Evolutionary conservation across 1,140 invertebrate species (phyloP), one percentile per base, ranked within the genome.

Genomic region (Cydia pomonella): DNA sequence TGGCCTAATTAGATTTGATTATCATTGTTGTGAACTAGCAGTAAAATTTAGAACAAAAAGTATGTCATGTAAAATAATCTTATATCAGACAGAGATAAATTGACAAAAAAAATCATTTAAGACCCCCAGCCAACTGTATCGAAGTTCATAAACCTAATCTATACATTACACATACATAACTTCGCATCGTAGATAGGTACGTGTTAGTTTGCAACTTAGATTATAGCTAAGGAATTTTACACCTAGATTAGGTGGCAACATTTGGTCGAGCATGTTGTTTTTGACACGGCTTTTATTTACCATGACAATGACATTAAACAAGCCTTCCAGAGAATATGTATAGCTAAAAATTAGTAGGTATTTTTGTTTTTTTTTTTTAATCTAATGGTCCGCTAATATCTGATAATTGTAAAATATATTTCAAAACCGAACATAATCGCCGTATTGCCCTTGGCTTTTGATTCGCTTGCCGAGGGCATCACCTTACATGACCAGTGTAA

Each of bases 121-220:
- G 41, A 44, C 41, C 12, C 12, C 41, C 41, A 41, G n/a, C 0
- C 47, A n/a, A 50, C 47, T n/a, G n/a, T n/a, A 18, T 50, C 47
- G n/a, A 50, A 50, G 47, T 44, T 41, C 12, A 41, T 41, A 41
- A 41, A 41, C 16, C 16, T 50, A 18, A 50, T n/a, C 47, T 50
- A 18, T 50, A 44, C 41, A 16, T 44, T 44, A 44, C 41, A 44
- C 10, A 44, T 44, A 44, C 41, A 44, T 44, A 13, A 73, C 27
- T 59, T 59, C 23, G 47, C 62, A 59, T 62, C n/a, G 33, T 59
- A 73, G 21, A 62, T 47, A 41, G 18, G 33, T 29, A 73, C 23
- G 16, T 59, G 69, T 77, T 59, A 59, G 2, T 59, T 59, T 59
- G 21, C 53, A 10, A 59, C 53, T 59, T 59, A 59, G 21, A 59